These are phyloP conservation scores for Ictalurus punctatus DNA, from an alignment of 2,113 vertebrate species.

Conservation along the genomic window DNA sequence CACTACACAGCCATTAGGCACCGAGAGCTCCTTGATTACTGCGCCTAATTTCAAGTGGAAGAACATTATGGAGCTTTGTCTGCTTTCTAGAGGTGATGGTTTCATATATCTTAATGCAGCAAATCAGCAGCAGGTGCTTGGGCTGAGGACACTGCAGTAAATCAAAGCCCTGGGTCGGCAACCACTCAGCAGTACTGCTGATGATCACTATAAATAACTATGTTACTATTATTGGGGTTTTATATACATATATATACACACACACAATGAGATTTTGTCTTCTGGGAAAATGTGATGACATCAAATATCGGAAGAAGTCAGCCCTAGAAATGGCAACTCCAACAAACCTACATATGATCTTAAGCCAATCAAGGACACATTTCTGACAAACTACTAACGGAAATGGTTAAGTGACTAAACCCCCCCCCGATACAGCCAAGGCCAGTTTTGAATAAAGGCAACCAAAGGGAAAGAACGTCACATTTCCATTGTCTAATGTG, in stretches of 20 bases:
- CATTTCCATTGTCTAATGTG: neutral
- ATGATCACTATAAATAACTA: slow-evolving; percentile 31
- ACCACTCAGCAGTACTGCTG: neutral
- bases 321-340: no score
- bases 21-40: slow-evolving; percentile 10
- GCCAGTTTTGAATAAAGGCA: neutral
- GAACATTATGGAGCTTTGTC: neutral
- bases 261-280: neutral
- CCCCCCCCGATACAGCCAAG: neutral
- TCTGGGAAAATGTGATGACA: neutral
- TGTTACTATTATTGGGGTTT: neutral
- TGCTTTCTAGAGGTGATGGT: neutral
- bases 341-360: neutral
- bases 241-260: no score
- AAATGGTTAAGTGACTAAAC: neutral
- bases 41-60: slow-evolving; percentile 1
- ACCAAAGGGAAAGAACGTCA: neutral
- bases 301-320: neutral
- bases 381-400: neutral
- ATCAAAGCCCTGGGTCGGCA: neutral
- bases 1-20: slow-evolving; percentile 1
- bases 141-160: slow-evolving; percentile 27
- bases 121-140: slow-evolving; percentile 24
- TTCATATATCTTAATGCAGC: neutral
- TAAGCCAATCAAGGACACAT: neutral